Evolutionary conservation across 2,113 vertebrate species (phyloP).

Genomic region (Psilopsiagon aurifrons): DNA sequence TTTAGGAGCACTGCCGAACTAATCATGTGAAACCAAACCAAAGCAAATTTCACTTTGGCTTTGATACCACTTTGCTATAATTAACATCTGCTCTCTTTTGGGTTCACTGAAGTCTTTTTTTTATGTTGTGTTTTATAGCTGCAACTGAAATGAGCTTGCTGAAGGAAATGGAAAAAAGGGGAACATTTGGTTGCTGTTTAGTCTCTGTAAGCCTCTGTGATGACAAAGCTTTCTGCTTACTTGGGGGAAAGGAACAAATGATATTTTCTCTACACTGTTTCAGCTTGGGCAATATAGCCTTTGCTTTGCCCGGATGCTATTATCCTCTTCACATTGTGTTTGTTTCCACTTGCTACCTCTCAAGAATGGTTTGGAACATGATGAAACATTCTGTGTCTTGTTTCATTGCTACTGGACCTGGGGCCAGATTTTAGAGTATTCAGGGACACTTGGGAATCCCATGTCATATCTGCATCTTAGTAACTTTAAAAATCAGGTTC

Average conservation of each 20-base stretch:
- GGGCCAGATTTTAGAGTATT: background rate
- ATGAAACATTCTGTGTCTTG: background rate
- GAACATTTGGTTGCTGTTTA: background rate
- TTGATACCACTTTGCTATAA: slow-evolving; percentile 47
- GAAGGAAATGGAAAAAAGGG: background rate
- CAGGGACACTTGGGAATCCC: background rate
- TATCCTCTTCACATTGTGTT: background rate
- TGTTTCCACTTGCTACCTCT: background rate
- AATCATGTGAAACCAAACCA: slow-evolving; percentile 19
- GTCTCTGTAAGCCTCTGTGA: background rate
- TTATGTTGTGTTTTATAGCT: slow-evolving; percentile 8
- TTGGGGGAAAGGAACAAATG: background rate
- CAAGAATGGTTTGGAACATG: background rate
- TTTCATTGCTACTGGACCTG: background rate
- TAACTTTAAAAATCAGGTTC: background rate
- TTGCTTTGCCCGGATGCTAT: background rate
- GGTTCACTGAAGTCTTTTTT: slow-evolving; percentile 21
- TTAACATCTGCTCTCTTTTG: slow-evolving; percentile 61
- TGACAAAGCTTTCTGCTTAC: slow-evolving; percentile 13
- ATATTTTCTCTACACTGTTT: background rate
- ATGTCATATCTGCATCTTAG: background rate
- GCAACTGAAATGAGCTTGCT: slow-evolving; percentile 19
- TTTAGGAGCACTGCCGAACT: slow-evolving; percentile 5
- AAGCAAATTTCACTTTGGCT: slow-evolving; percentile 15
- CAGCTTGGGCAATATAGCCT: background rate